Evolutionary conservation across 2,113 vertebrate genomes (phyloP), one percentile per base, ranked within the genome.

Genomic region (Calcarius ornatus): DNA sequence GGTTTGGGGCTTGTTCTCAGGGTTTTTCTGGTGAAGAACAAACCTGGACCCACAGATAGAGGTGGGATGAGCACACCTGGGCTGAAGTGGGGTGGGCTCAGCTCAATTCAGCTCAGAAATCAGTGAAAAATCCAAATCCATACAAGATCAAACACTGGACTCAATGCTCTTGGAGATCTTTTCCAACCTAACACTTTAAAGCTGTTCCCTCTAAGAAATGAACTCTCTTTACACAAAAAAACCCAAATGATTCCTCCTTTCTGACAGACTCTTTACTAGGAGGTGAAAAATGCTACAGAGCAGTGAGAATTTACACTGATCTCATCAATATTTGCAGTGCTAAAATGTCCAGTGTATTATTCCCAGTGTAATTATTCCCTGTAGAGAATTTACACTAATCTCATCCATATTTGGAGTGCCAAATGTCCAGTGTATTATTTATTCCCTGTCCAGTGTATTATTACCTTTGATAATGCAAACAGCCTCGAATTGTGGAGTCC

Each of bases 101-200:
- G 14, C 69, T 38, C 10, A 22, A n/a, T n/a, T n/a, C n/a, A n/a
- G 35, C 5, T 35, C 56, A 51, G 37, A 0, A 4, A 37, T 17
- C 50, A 56, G 12, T 9, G 14, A 12, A 72, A 85, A 87, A 19
- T 54, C 86, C 30, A 33, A 9, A 40, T 28, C 7, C 1, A 47
- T 1, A 16, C 13, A 15, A 31, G 57, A 25, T 15, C 64, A 42
- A 42, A 18, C n/a, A 4, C 31, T 61, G 63, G 4, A 12, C 57
- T 42, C 1, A 0, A 9, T 31, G 63, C 15, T 48, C 31, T 21
- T 38, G 33, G 18, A n/a, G 43, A 7, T 25, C 28, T 81, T 60
- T n/a, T n/a, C 69, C 69, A 59, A 6, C 23, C 45, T 1, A 14
- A 63, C 11, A 6, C 4, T 24, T 80, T 71, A 18, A 48, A 76